phyloP scores from a whole-genome alignment of 2,797 vertebrate genomes.

The Meriones psammophilus region DNA sequence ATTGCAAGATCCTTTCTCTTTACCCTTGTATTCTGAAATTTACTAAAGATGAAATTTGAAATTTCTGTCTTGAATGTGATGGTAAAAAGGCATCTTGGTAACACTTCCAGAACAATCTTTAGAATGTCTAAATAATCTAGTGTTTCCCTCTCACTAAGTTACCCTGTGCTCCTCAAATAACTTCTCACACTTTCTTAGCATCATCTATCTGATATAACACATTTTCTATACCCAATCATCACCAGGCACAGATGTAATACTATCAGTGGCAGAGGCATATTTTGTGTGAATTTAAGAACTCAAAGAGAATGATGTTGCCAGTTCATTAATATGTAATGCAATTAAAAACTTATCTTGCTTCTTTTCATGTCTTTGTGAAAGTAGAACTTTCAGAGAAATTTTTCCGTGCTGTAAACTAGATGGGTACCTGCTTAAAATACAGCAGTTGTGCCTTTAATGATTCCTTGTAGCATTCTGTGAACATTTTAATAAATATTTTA shows the following conservation, averaged over 20 bases:
- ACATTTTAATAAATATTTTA: neutral
- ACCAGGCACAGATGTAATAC: neutral
- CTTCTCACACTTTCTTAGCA: neutral
- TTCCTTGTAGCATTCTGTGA: neutral
- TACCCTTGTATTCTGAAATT: neutral
- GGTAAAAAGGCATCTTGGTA: neutral
- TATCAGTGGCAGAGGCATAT: neutral
- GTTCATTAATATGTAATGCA: neutral
- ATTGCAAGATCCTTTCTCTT: neutral
- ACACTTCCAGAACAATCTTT: neutral
- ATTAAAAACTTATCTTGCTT: neutral
- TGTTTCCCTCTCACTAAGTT: neutral
- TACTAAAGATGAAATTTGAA: neutral
- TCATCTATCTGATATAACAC: neutral
- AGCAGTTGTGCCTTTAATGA: neutral
- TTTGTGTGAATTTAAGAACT: neutral
- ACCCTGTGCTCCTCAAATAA: neutral
- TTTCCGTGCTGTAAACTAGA: neutral
- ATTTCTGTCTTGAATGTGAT: neutral
- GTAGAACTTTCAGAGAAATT: neutral
- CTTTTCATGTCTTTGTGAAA: neutral
- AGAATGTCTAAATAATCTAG: neutral
- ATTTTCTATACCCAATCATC: neutral
- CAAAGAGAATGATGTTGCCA: neutral
- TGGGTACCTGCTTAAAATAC: neutral